Conservation (phyloP, 2,797 vertebrate species). For the Caiman crocodilus region DNA sequence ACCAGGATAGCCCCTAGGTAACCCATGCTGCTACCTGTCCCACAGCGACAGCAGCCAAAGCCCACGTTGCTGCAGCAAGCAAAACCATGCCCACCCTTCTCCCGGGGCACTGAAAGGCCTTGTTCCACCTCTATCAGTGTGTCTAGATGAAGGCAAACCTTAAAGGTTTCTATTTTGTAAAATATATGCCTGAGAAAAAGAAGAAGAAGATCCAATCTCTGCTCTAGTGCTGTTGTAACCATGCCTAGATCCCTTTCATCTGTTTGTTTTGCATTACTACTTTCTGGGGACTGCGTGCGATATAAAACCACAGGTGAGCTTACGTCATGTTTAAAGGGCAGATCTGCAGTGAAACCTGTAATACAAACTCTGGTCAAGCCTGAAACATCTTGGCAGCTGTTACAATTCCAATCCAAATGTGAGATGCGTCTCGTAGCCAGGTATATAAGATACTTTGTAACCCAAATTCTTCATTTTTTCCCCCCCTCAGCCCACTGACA, state of each 20-base stretch:
- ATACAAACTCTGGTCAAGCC: neutral
- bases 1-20: too few relatives aligned
- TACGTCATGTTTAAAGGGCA: constrained; percentile 11
- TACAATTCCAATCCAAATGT: constrained; percentile 2
- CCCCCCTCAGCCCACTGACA: neutral
- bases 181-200: neutral
- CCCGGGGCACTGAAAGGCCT: too few relatives aligned
- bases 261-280: neutral
- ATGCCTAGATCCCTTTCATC: neutral
- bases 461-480: too few relatives aligned
- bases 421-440: neutral
- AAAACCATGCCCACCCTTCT: too few relatives aligned
- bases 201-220: neutral
- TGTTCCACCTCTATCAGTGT: too few relatives aligned
- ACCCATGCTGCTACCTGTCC: too few relatives aligned
- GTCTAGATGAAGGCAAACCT: neutral
- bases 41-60: too few relatives aligned
- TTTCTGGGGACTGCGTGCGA: neutral
- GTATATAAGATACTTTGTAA: neutral
- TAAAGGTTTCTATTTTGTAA: neutral
- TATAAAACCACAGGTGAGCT: neutral
- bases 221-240: neutral
- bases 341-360: neutral
- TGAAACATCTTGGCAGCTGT: neutral
- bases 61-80: too few relatives aligned